Evolutionary conservation across 2,797 vertebrate species (phyloP), one percentile per base, ranked within the genome.

Genomic region (Scolopax rusticola): DNA sequence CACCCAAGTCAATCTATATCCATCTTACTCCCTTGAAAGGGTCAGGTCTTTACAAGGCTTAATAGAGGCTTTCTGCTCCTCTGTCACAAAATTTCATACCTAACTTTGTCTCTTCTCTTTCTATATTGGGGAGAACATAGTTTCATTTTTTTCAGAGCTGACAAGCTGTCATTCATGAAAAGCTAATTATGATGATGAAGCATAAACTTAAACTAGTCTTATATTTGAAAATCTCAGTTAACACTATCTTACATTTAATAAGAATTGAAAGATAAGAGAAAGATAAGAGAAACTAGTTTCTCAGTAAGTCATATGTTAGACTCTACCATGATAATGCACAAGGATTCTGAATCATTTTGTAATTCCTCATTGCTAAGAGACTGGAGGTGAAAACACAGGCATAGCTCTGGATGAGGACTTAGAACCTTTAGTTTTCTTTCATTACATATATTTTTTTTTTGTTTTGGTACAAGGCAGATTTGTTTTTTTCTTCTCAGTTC

Each of bases 111-210:
- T 40, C 11, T 70, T n/a, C 17, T 64, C 3, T 11, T 63, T 57
- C 41, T 10, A 9, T 30, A 0, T 30, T 48, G 24, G 5, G 4
- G 18, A 56, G 45, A 79, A 50, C 0, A 1, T 13, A 60, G 56
- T 30, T 60, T 30, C 6, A 9, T 10, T 11, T 73, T 88, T 85
- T 71, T 48, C 11, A 21, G 21, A 70, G 25, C 9, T 48, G 28
- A 13, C 38, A 50, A 76, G 10, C 3, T 15, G 2, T 64, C 50
- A 12, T 1, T 0, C 41, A 73, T 51, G 54, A 73, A 88, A 82
- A 90, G 5, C 8, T 47, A 63, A 4, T 5, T 79, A 21, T 28
- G 4, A 51, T 43, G 59, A 84, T 59, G 57, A 75, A 71, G 20
- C 7, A 79, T 27, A 75, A 61, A 40, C 38, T 64, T 70, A 45